A percentile compares a stretch with the other conserved stretches of the same genome.
Conservation (phyloP, 23 tunicate species). For the Clavelina lepadiformis region DNA sequence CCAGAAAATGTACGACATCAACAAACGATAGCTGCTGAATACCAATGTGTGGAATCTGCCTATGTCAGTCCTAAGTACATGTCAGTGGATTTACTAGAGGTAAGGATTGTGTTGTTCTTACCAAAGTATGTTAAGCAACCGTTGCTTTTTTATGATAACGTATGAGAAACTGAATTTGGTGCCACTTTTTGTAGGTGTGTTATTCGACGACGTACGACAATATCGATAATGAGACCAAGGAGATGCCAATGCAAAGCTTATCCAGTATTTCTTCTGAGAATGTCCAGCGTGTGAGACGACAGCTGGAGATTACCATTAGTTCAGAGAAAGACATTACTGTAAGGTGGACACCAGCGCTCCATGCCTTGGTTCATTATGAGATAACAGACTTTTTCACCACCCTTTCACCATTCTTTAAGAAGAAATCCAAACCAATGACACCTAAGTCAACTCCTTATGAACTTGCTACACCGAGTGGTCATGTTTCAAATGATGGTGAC, state of each 20-base stretch:
- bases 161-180: background rate
- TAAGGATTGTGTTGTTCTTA: background rate
- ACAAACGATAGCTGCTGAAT: slow-evolving; percentile 55
- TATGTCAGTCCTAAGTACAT: slow-evolving; percentile 28
- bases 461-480: background rate
- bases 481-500: slow-evolving; percentile 18
- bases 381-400: slow-evolving; percentile 28
- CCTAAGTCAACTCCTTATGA: background rate
- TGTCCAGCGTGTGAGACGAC: slow-evolving; percentile 28
- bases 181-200: slow-evolving; percentile 1
- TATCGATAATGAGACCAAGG: background rate
- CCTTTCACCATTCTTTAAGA: slow-evolving; percentile 24
- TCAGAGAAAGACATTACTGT: slow-evolving; percentile 41
- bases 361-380: slow-evolving; percentile 70
- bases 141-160: background rate
- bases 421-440: background rate
- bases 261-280: background rate
- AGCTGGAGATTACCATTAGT: slow-evolving; percentile 18
- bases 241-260: background rate
- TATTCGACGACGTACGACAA: slow-evolving; percentile 22
- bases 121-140: background rate
- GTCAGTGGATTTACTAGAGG: slow-evolving; percentile 43
- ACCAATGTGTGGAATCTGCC: slow-evolving; percentile 47
- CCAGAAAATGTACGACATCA: slow-evolving; percentile 50
- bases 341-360: slow-evolving; percentile 67